Base-by-base conservation (phyloP, 2,797 vertebrate species). In the Rhadinocentrus ornatus region DNA sequence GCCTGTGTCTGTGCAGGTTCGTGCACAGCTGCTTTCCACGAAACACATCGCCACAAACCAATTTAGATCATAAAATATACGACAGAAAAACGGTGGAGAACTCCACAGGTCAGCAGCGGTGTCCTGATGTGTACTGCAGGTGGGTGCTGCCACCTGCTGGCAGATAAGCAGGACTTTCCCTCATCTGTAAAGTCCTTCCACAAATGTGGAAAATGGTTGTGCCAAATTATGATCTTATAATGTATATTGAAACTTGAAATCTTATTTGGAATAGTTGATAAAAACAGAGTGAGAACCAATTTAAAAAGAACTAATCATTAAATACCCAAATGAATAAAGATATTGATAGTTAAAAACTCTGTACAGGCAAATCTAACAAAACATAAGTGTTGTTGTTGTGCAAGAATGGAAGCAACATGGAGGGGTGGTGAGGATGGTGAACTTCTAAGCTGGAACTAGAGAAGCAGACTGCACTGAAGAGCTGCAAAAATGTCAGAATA, bases 141-240 rank as follows among this genome's bases (percentile, higher is more conserved):
- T 2, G 39, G 3, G 4, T 79, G 70, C 5, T 60, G 80, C 86
- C 82, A 80, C 48, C 83, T 82, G 77, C 68, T 89, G 87, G 69
- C 46, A 13, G 20, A 18, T 62, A 4, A 53, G 24, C 50, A 24
- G 11, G 10, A 26, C 27, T 15, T 26, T 7, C 22, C 6, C 1
- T 13, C 3, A 6, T 48, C 12, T n/a, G 9, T 5, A 2, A 37
- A 13, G 2, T 44, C 6, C 9, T 53, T 13, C 6, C 26, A 27
- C 24, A 31, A 15, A 31, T 18, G 4, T 24, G 26, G 22, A 13
- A 24, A 52, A 7, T 22, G 10, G 46, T 10, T 22, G 3, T 10
- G 6, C 20, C 15, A 52, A 1, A 15, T 53, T 3, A 22, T 1
- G 13, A 60, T 54, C 5, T 44, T 63, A 18, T 37, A 18, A 22